These are phyloP conservation scores for Argynnis bischoffii DNA, from an alignment of 2,888 invertebrate species.

Conservation along the genomic window DNA sequence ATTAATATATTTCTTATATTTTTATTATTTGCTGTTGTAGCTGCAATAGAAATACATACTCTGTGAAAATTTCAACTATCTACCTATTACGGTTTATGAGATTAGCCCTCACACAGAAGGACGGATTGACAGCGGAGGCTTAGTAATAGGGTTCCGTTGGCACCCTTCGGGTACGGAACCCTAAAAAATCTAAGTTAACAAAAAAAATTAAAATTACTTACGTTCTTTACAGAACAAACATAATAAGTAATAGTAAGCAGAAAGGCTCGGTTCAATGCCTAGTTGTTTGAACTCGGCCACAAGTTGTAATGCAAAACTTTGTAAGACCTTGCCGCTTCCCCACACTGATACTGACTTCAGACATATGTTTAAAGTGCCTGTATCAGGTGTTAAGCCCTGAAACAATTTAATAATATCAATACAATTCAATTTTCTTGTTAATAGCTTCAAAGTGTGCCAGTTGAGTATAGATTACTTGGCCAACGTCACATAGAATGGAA, in stretches of 20 bases:
- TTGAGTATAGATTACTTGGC: too few relatives aligned
- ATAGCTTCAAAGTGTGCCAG: too few relatives aligned
- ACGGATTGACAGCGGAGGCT: too few relatives aligned
- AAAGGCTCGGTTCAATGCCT: constrained; percentile 88
- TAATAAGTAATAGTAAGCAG: constrained; percentile 88
- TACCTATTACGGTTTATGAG: too few relatives aligned
- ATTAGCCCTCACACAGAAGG: too few relatives aligned
- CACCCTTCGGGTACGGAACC: too few relatives aligned
- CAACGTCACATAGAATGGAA: too few relatives aligned
- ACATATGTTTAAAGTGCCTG: constrained; percentile 61
- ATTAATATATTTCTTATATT: too few relatives aligned
- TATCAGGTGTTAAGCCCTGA: constrained; percentile 69
- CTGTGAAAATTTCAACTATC: too few relatives aligned
- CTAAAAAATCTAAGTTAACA: not conserved
- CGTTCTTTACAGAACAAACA: constrained; percentile 87
- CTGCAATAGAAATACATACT: too few relatives aligned
- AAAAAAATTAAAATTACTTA: constrained; percentile 59
- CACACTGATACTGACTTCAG: constrained; percentile 67
- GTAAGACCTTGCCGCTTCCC: constrained; percentile 67
- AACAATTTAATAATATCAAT: not conserved
- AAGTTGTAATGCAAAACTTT: constrained; percentile 60
- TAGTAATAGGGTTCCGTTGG: too few relatives aligned
- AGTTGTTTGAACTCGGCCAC: constrained; percentile 76
- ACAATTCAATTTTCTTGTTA: not conserved
- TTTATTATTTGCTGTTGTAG: too few relatives aligned